Evolutionary conservation across 1,140 invertebrate species (phyloP).

Genomic region (Pseudomyrmex cubaensis): DNA sequence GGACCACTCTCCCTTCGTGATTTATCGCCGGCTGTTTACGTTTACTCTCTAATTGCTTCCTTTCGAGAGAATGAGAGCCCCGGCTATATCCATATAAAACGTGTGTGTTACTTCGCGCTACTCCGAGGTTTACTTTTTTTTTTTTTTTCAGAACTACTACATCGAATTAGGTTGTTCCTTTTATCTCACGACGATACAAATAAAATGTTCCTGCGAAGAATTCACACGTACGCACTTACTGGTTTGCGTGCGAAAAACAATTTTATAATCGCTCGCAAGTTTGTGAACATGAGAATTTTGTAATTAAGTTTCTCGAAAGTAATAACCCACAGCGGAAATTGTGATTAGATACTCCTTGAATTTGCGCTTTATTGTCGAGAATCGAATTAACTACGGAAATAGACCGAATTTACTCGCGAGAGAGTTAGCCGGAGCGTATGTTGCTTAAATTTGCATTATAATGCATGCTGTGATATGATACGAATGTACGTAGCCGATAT

Average conservation of each 20-base stretch:
- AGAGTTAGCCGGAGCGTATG: conserved; percentile 25
- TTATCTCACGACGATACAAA: conserved; percentile 11
- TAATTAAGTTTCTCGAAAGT: neutral
- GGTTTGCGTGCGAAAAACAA: neutral
- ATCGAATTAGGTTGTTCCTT: neutral
- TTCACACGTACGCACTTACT: too few relatives aligned
- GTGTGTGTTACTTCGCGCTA: conserved; percentile 6
- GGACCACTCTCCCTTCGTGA: conserved; percentile 23
- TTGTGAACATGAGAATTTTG: neutral
- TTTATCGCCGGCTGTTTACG: conserved; percentile 51
- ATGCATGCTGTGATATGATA: conserved; percentile 32
- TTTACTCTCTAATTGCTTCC: conserved; percentile 35
- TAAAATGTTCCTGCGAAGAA: neutral
- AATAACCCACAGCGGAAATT: neutral
- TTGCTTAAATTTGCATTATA: conserved; percentile 58
- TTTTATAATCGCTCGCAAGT: neutral
- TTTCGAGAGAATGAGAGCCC: conserved; percentile 6
- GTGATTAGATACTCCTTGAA: conserved; percentile 27
- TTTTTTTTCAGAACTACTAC: neutral
- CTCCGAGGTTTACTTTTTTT: conserved; percentile 20
- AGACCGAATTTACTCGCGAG: conserved; percentile 24
- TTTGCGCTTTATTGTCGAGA: neutral
- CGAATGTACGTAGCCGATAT: conserved; percentile 34
- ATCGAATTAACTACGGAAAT: conserved; percentile 37
- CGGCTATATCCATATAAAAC: conserved; percentile 24